Percentiles rank a stretch among this genome's conserved stretches.
Conservation (phyloP, 2,113 vertebrate genomes). For the cattle (Bos taurus) region ARS-UCD2.0 NC_037336.1:73309501-73310000, state of each 20-base stretch:
- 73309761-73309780: neutral
- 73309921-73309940: neutral
- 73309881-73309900: neutral
- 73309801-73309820: neutral
- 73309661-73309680: neutral
- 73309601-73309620: neutral
- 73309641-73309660: neutral
- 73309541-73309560: neutral
- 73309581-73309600: neutral
- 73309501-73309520: neutral
- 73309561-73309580: neutral
- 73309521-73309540: neutral
- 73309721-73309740: neutral
- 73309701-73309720: neutral
- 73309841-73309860: neutral
- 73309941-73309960: neutral
- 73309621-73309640: neutral
- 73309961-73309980: neutral
- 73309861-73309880: neutral
- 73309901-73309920: neutral
- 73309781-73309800: neutral
- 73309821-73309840: neutral
- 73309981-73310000: neutral
- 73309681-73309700: neutral
- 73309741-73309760: neutral